Evolutionary conservation across 92 coral and sea anemone species (phyloP), one percentile per base, ranked within the genome.

Genomic region (Epizoanthus rinbou): DNA sequence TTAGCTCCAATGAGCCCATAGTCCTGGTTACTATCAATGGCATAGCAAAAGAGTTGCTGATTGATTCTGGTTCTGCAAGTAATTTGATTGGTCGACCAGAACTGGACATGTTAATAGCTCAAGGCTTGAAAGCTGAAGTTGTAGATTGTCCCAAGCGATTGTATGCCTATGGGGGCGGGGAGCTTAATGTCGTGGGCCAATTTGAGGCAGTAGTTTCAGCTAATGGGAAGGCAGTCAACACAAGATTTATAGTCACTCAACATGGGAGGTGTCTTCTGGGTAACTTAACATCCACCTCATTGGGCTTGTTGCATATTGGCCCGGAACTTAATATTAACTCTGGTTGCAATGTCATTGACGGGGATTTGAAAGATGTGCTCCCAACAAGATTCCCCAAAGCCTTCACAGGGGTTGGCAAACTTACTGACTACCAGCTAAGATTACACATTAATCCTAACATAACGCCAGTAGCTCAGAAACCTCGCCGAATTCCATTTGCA

Each of bases 371-470:
- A n/a, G 11, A 3, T 71, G 31, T 9, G 67, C 31, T 82, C 43
- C 41, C 13, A 68, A 35, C 79, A 18, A 69, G 47, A 67, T 68
- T 14, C 69, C 86, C 86, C 6, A 68, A 54, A 18, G 79, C 28
- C 80, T 71, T 83, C 75, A 54, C 14, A 50, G 86, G 80, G 8
- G 64, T 83, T 83, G 86, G 86, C 80, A 83, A 72, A 15, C 86
- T 83, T 25, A 22, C 18, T 8, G 78, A 73, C 7, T 73, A 73
- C n/a, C 78, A 73, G 57, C 31, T 73, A 73, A 73, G 57, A n/a
- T 50, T 73, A 6, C 78, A 73, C 78, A 47, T 6, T 50, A n/a
- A 73, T 41, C 41, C 78, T 9, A 41, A 73, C 58, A 8, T 73
- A 45, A n/a, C 37, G n/a, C 78, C 63, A 73, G 25, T 73, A 9